Percentiles rank a stretch among this genome's conserved stretches.
These are phyloP conservation scores for Ricordea florida DNA, from an alignment of 92 coral and sea anemone genomes.

Conservation along the genomic window DNA sequence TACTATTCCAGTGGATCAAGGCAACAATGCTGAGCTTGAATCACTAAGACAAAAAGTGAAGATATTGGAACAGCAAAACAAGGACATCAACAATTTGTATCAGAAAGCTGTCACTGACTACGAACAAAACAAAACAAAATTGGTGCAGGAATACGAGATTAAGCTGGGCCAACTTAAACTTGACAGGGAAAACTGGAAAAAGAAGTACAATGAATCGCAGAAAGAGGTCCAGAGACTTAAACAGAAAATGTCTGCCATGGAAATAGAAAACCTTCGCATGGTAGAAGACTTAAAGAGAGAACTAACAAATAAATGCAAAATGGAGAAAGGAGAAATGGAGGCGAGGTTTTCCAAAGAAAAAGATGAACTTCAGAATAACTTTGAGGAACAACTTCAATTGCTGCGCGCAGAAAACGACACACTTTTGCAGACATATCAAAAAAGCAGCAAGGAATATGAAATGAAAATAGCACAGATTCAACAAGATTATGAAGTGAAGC, in stretches of 20 bases:
- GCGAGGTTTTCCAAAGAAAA: conserved; percentile 22
- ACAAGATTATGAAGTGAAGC: conserved; percentile 55
- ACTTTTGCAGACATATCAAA: conserved; percentile 49
- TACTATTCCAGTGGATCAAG: conserved; percentile 25
- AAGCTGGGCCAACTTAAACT: conserved; percentile 56
- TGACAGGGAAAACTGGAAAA: conserved; percentile 50
- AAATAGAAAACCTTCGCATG: conserved; percentile 39
- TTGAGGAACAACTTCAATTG: conserved; percentile 39
- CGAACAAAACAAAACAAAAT: conserved; percentile 56
- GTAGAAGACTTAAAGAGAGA: conserved; percentile 45
- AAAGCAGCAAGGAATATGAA: conserved; percentile 55
- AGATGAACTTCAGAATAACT: conserved; percentile 37
- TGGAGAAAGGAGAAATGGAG: conserved; percentile 52
- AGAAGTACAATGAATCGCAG: conserved; percentile 43
- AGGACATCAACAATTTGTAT: conserved; percentile 62
- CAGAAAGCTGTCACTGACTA: conserved; percentile 50
- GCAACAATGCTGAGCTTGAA: conserved; percentile 10
- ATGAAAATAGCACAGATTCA: conserved; percentile 48
- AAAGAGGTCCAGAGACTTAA: conserved; percentile 35
- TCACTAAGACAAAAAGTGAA: conserved; percentile 4
- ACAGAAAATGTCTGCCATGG: conserved; percentile 37
- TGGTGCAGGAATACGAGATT: conserved; percentile 59
- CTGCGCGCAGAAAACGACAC: conserved; percentile 54
- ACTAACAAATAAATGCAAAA: conserved; percentile 25
- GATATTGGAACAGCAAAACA: conserved; percentile 45